Evolutionary conservation across 2,888 invertebrate species (phyloP).

Genomic region (Ectemnius cavifrons): DNA sequence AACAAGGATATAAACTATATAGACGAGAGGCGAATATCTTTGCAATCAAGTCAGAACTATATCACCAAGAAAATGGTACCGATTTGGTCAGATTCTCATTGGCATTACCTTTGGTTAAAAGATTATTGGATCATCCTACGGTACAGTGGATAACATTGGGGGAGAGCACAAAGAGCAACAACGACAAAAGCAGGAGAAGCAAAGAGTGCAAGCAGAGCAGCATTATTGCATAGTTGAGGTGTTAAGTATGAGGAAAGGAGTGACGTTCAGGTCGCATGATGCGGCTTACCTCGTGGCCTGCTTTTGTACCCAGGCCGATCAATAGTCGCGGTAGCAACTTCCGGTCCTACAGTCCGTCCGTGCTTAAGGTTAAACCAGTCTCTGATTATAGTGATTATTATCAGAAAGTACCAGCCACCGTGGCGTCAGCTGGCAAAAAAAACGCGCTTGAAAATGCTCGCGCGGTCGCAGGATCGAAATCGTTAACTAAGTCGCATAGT

Average conservation of each 20-base stretch:
- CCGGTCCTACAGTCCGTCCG: constrained; percentile 65
- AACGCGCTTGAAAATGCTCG: neutral
- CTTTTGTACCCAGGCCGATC: constrained; percentile 68
- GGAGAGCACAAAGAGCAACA: neutral
- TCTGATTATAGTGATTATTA: constrained; percentile 45
- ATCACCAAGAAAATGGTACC: no score
- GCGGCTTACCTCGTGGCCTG: constrained; percentile 73
- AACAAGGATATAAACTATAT: no score
- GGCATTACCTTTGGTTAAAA: neutral
- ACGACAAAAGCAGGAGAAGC: constrained; percentile 1
- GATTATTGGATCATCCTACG: neutral
- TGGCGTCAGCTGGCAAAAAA: constrained; percentile 24
- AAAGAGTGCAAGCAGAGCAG: constrained; percentile 23
- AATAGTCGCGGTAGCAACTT: constrained; percentile 69
- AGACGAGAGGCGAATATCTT: no score
- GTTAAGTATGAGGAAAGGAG: constrained; percentile 55
- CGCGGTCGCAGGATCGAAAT: constrained; percentile 31
- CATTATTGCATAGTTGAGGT: constrained; percentile 28
- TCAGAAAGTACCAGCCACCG: constrained; percentile 17
- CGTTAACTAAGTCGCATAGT: neutral
- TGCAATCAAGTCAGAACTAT: no score
- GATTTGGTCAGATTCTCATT: neutral
- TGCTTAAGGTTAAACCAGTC: constrained; percentile 58
- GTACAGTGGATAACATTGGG: no score
- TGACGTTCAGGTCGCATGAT: constrained; percentile 64